Conservation (phyloP, 2,113 vertebrate species). For the Ophiodon elongatus region DNA sequence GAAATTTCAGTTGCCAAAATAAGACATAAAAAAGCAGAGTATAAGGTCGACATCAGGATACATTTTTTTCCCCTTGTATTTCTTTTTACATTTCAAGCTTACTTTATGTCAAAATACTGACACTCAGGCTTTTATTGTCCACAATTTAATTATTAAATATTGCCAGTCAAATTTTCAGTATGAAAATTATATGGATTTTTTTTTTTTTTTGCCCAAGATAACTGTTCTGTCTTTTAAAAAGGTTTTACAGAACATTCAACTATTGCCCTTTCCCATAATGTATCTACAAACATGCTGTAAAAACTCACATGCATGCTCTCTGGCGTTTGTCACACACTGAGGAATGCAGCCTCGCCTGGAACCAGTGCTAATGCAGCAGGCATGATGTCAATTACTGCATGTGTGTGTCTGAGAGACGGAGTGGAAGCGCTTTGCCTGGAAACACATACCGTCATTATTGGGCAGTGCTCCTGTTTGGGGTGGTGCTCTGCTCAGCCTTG, state of each 20-base stretch:
- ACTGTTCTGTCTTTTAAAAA: neutral
- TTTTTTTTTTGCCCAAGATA: neutral
- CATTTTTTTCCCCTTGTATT: neutral
- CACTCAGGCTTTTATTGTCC: neutral
- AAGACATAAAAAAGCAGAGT: neutral
- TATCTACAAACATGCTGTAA: neutral
- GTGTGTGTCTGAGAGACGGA: conserved; percentile 33
- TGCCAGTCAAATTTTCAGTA: neutral
- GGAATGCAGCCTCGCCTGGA: conserved; percentile 38
- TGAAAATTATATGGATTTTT: neutral
- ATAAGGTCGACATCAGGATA: neutral
- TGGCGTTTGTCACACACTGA: conserved; percentile 19
- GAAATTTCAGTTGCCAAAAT: neutral
- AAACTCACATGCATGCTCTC: neutral
- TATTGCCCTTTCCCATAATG: too few relatives aligned
- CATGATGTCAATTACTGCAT: conserved; percentile 78
- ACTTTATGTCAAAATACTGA: neutral
- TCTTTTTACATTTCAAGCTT: neutral
- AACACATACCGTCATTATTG: conserved; percentile 30
- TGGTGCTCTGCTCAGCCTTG: conserved; percentile 5
- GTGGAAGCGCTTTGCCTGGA: conserved; percentile 9
- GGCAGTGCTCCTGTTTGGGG: conserved; percentile 17
- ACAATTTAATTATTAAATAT: neutral
- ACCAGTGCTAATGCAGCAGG: conserved; percentile 61
- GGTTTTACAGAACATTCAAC: neutral